These are phyloP conservation scores for Sitophilus oryzae DNA, from an alignment of 1,140 invertebrate species.

Conservation along the genomic window DNA sequence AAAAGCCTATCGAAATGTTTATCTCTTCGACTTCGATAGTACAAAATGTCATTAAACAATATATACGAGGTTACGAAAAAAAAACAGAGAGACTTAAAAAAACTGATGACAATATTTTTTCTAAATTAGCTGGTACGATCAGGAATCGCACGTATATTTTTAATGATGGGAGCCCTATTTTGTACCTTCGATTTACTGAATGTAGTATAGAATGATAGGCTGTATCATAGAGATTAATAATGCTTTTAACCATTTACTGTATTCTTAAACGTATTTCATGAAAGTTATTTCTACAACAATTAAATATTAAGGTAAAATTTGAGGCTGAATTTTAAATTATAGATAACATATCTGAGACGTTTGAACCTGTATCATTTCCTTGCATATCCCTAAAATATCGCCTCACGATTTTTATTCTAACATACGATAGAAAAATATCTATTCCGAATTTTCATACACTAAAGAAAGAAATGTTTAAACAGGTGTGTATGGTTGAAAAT, in stretches of 20 bases:
- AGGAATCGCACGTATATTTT: conserved; percentile 13
- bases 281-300: conserved; percentile 1
- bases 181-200: conserved; percentile 15
- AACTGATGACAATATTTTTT: background rate
- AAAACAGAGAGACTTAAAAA: background rate
- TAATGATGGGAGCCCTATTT: conserved; percentile 17
- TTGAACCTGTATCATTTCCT: background rate
- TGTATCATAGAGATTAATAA: conserved; percentile 5
- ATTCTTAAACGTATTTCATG: background rate
- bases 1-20: background rate
- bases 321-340: background rate
- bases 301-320: background rate
- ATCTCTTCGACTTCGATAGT: conserved; percentile 6
- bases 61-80: background rate
- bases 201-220: conserved; percentile 15
- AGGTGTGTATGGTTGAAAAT: background rate
- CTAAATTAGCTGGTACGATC: background rate
- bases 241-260: conserved; percentile 12
- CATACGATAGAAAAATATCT: background rate
- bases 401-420: background rate
- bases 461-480: background rate
- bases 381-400: background rate
- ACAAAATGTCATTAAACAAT: conserved; percentile 20
- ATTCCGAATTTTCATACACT: background rate
- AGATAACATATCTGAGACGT: background rate